Evolutionary conservation across 2,888 invertebrate species (phyloP).

Genomic region (Pyrgus malvae): DNA sequence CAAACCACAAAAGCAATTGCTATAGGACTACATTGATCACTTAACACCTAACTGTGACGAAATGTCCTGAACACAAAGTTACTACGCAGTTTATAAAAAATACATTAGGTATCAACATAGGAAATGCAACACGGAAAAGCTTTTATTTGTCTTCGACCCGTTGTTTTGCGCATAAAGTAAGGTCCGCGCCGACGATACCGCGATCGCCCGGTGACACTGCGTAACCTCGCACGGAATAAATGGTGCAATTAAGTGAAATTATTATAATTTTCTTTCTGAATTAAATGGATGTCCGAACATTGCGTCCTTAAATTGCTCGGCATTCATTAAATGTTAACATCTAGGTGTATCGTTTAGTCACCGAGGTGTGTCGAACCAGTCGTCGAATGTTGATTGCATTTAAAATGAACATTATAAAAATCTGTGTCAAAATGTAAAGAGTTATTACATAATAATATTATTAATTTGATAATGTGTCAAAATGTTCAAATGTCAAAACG

Average conservation of each 20-base stretch:
- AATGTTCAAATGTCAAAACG: too few relatives aligned
- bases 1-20: too few relatives aligned
- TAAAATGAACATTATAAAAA: constrained; percentile 8
- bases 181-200: constrained; percentile 48
- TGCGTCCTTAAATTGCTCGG: constrained; percentile 60
- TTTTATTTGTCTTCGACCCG: constrained; percentile 64
- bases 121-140: constrained; percentile 61
- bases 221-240: constrained; percentile 68
- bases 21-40: too few relatives aligned
- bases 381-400: constrained; percentile 7
- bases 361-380: constrained; percentile 21
- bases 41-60: too few relatives aligned
- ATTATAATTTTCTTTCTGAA: constrained; percentile 74
- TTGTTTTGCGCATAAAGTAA: constrained; percentile 53
- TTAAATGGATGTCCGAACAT: constrained; percentile 73
- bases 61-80: too few relatives aligned
- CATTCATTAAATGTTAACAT: constrained; percentile 49
- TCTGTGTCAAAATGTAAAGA: constrained; percentile 4
- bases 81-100: not conserved
- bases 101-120: constrained; percentile 16
- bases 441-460: not conserved
- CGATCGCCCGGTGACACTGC: constrained; percentile 54
- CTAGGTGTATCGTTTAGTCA: constrained; percentile 32
- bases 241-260: constrained; percentile 79
- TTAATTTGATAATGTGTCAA: not conserved